Evolutionary conservation across 2,113 vertebrate species (phyloP).

Genomic region (Barbus barbus): DNA sequence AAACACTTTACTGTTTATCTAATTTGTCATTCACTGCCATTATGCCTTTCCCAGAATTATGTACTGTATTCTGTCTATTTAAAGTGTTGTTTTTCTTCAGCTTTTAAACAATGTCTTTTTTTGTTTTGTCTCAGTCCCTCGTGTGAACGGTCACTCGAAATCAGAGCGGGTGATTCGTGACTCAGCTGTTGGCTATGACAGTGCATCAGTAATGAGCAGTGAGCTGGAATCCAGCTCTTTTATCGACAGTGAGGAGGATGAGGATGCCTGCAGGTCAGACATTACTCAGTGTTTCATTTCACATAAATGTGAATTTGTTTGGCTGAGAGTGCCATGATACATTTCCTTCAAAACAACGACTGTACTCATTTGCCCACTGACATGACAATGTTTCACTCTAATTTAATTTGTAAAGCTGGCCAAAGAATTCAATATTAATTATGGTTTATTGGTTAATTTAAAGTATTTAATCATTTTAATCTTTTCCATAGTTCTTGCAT

Average conservation of each 20-base stretch:
- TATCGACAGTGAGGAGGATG: conserved; percentile 90
- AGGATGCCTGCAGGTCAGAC: conserved; percentile 89
- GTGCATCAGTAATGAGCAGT: conserved; percentile 90
- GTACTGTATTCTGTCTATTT: background rate
- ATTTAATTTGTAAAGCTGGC: background rate
- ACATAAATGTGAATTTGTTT: no score
- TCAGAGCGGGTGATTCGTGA: conserved; percentile 84
- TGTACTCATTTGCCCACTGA: background rate
- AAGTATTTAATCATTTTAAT: background rate
- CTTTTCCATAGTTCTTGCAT: no score
- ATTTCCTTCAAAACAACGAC: background rate
- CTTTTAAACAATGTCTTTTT: conserved; percentile 1
- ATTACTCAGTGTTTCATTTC: background rate
- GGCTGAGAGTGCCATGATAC: background rate
- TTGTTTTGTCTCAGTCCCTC: conserved; percentile 67
- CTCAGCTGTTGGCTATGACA: conserved; percentile 88
- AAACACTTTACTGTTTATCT: background rate
- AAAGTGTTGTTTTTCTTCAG: background rate
- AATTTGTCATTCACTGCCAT: no score
- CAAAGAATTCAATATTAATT: background rate
- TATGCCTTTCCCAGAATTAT: background rate
- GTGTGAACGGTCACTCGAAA: conserved; percentile 85
- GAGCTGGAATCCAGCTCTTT: conserved; percentile 98
- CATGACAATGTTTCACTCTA: background rate
- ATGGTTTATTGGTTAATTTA: background rate